Evolutionary conservation across 1,140 invertebrate genomes (phyloP), one percentile per base, ranked within the genome.

Genomic region (Yoshiicerus persimilis): DNA sequence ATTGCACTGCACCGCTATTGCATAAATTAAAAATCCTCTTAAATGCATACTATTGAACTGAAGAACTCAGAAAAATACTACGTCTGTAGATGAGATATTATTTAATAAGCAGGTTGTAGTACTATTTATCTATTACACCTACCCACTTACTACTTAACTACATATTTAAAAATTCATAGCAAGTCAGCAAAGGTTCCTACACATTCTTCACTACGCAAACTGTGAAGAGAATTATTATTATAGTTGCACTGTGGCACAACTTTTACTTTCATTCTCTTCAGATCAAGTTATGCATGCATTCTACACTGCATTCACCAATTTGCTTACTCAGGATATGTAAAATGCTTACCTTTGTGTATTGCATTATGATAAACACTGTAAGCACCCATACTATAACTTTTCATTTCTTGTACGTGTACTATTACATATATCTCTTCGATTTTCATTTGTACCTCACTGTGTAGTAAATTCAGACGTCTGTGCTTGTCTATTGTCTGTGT

Each of bases 201-300:
- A 56, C 47, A 56, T 56, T n/a, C 20, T 56, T 56, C 47, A 70
- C 30, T 70, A 70, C 16, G 66, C 9, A 47, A 70, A 27, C 30
- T 64, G 20, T 70, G 25, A 56, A 56, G 47, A 56, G 47, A 16
- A 56, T 56, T 56, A 56, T 56, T 56, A n/a, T 56, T n/a, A 56
- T 56, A n/a, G 47, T 16, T n/a, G 47, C n/a, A 66, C 23, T 36
- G 75, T 34, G 75, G 36, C 75, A 80, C 75, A 80, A 80, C 75
- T 80, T 80, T 80, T 80, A 80, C 75, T 80, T 80, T 70, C 66
- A 30, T 27, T 70, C 47, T 80, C 27, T 80, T 80, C 75, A 80
- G 23, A 30, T n/a, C n/a, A 80, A 80, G 32, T n/a, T 80, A 80
- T 38, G 75, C 23, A 16, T 80, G 32, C 30, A 80, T n/a, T 70